Base-by-base conservation (phyloP, 2,888 invertebrate species). In the Chrysolina oricalcia region DNA sequence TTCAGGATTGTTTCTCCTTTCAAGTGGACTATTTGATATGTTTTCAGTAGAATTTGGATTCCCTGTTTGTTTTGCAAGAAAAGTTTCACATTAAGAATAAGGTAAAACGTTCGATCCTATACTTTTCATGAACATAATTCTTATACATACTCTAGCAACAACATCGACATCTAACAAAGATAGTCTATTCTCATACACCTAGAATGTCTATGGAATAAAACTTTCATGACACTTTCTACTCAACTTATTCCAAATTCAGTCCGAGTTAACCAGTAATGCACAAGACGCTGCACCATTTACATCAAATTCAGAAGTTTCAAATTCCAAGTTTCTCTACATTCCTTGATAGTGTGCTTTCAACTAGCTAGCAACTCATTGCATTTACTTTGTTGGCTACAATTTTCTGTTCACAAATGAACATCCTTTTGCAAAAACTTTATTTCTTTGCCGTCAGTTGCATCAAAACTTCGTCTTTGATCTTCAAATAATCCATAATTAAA, bases 341-440 rank as follows among this genome's bases (percentile, higher is more conserved):
- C n/a, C 13, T 59, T 27, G 3, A 59, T 59, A n/a, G 35, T 9
- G 59, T 35, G 59, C 35, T 35, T 2, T 35, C 59, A 59, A 59
- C 15, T 8, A 15, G 46, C 46, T 15, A 15, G 27, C 15, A 59
- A 59, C 59, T 35, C 59, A n/a, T 27, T 59, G 59, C 59, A 59
- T 8, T 59, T 35, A 59, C 9, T 59, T n/a, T 35, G 59, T 15
- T 35, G 27, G 41, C 21, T 41, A 17, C 21, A 69, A 56, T 69
- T 69, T 68, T 68, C 41, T 41, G 15, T 68, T n/a, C 8, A 23
- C 56, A 40, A 21, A 27, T 50, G 50, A 67, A 27, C 17, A 67
- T 70, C 70, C 69, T 70, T 74, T 74, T 70, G 70, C 65, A 43
- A 74, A 74, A 71, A 70, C 23, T 23, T 59, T 8, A 59, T 27